Percentiles rank a stretch among this genome's conserved stretches.
phyloP scores from a whole-genome alignment of 2,888 invertebrate genomes.

The Iselma pallidipennis region DNA sequence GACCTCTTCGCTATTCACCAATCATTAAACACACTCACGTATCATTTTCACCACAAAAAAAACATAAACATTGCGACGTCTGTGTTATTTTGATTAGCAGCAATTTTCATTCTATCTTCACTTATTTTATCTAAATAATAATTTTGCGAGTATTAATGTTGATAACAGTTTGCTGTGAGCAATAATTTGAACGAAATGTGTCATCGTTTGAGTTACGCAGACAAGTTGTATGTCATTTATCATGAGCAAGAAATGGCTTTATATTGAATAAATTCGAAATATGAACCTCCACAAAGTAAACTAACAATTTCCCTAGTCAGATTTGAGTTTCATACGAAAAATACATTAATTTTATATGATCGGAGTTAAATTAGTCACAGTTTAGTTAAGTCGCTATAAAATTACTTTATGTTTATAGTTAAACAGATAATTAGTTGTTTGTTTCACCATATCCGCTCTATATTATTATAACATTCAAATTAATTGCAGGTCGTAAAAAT shows the following conservation, averaged over 20 bases:
- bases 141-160: too few relatives aligned
- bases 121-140: too few relatives aligned
- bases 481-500: too few relatives aligned
- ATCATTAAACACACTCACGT: constrained; percentile 36
- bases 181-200: background rate
- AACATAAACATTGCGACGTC: too few relatives aligned
- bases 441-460: too few relatives aligned
- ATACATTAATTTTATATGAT: background rate
- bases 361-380: too few relatives aligned
- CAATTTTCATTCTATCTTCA: too few relatives aligned
- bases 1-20: constrained; percentile 29
- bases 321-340: background rate
- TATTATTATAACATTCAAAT: too few relatives aligned
- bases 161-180: background rate
- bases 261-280: background rate
- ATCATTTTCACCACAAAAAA: constrained; percentile 27
- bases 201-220: background rate
- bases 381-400: too few relatives aligned
- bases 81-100: constrained; percentile 23
- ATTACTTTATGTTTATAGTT: too few relatives aligned
- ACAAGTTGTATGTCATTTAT: background rate
- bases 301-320: background rate
- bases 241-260: background rate
- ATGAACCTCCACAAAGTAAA: background rate
- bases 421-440: too few relatives aligned